These are phyloP conservation scores for Mythimna lalbum DNA, from an alignment of 2,888 invertebrate species.

Conservation along the genomic window DNA sequence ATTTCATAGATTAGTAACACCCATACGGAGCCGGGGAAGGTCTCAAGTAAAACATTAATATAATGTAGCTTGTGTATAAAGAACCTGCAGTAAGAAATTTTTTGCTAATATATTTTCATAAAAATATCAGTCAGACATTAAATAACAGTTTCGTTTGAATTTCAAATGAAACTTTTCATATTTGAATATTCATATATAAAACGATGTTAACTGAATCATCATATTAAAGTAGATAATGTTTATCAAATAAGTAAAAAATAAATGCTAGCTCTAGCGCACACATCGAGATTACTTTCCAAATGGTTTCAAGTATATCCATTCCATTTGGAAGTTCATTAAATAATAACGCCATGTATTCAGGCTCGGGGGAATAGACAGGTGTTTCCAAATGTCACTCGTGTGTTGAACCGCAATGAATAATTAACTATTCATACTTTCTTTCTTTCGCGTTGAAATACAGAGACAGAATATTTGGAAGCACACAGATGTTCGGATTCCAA, in stretches of 20 bases:
- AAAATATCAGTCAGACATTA: constrained; percentile 3
- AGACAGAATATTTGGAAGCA: constrained; percentile 59
- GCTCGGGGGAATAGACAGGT: constrained; percentile 48
- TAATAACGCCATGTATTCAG: constrained; percentile 57
- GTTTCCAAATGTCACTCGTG: constrained; percentile 60
- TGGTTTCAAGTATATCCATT: constrained; percentile 52
- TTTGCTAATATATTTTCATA: background rate
- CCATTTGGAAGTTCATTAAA: constrained; percentile 59
- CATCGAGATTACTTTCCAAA: constrained; percentile 44
- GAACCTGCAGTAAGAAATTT: background rate
- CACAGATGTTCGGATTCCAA: constrained; percentile 68
- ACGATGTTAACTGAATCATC: constrained; percentile 19
- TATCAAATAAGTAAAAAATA: constrained; percentile 28
- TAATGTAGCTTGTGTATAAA: background rate
- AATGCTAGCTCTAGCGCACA: constrained; percentile 20
- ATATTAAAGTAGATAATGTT: constrained; percentile 10
- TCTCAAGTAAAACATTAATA: background rate
- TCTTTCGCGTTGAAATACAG: constrained; percentile 45
- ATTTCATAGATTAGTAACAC: too few relatives aligned
- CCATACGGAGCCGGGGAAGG: too few relatives aligned
- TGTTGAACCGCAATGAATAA: constrained; percentile 56
- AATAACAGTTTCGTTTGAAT: background rate
- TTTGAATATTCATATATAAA: constrained; percentile 16
- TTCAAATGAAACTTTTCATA: background rate
- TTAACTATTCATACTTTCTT: constrained; percentile 57